Base-by-base conservation (phyloP, 2,797 vertebrate genomes). In the Sebastes oblongus region DNA sequence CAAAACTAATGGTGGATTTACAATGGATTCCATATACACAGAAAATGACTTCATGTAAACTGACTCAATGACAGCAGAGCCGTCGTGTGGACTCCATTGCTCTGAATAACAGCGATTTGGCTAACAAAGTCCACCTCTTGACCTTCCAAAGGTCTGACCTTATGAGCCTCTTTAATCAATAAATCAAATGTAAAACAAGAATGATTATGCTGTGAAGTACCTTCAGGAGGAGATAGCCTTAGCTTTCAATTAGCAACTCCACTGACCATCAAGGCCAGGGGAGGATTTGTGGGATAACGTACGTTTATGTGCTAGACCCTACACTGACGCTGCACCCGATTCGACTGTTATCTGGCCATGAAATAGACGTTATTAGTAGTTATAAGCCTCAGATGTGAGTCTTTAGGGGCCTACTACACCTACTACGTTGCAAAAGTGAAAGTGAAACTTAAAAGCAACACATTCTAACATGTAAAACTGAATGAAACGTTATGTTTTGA, bases 101-200 rank as follows among this genome's bases (percentile, higher is more conserved):
- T 66, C 69, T 86, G 13, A 75, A 77, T 73, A 65, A 84, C 34
- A 68, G 54, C 42, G 76, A 70, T 88, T 86, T 75, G 81, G 13
- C 72, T 65, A 68, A 83, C 71, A 80, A 65, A 77, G 75, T 75
- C 73, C 65, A 84, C 72, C 66, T 84, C 56, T 73, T 78, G 60
- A 82, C 89, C 88, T 86, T 81, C 27, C 10, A 42, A 56, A 84
- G 68, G 71, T 77, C 73, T 83, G 84, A 88, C 76, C 78, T 86
- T 80, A 55, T 66, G 80, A 88, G 81, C 82, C 66, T 70, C 66
- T 86, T 75, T 24, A 84, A 91, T 91, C 89, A 88, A 91, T 91
- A 91, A 86, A 91, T 90, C 84, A 85, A 89, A 88, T 71, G 79
- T 88, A 84, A 86, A 88, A 87, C 82, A 91, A 84, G 83, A 90